phyloP scores from a whole-genome alignment of 2,113 vertebrate genomes.

The Trematocara marginatum region DNA sequence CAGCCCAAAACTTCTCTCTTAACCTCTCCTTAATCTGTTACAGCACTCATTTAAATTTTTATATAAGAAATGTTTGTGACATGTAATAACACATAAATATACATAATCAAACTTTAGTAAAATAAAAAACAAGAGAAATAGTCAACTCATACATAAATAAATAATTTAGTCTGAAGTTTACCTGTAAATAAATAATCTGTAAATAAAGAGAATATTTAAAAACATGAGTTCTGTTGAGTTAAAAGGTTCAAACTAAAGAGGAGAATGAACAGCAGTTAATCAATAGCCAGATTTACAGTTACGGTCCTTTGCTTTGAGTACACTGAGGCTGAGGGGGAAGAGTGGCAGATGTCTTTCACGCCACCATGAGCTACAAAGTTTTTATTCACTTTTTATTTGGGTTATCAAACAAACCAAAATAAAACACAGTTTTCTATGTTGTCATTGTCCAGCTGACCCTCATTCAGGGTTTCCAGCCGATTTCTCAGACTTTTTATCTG shows the following conservation, averaged over 20 bases:
- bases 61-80: background rate
- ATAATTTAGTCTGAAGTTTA: background rate
- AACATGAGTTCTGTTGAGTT: background rate
- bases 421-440: background rate
- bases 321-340: background rate
- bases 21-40: fast-evolving
- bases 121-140: background rate
- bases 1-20: background rate
- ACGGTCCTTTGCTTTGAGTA: background rate
- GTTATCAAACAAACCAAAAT: background rate
- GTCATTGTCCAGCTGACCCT: background rate
- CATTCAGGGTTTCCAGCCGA: background rate
- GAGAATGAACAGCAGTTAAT: background rate
- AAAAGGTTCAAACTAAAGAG: background rate
- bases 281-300: background rate
- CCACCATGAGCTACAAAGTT: background rate
- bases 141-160: background rate
- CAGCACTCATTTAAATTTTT: background rate
- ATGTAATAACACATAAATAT: background rate
- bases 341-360: background rate
- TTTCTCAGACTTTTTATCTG: background rate
- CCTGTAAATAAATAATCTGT: background rate
- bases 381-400: background rate
- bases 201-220: background rate
- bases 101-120: background rate